Percentiles rank a stretch among this genome's conserved stretches.
These are phyloP conservation scores for Drosophila suboccidentalis DNA, from an alignment of 2,888 invertebrate genomes.

Conservation along the genomic window DNA sequence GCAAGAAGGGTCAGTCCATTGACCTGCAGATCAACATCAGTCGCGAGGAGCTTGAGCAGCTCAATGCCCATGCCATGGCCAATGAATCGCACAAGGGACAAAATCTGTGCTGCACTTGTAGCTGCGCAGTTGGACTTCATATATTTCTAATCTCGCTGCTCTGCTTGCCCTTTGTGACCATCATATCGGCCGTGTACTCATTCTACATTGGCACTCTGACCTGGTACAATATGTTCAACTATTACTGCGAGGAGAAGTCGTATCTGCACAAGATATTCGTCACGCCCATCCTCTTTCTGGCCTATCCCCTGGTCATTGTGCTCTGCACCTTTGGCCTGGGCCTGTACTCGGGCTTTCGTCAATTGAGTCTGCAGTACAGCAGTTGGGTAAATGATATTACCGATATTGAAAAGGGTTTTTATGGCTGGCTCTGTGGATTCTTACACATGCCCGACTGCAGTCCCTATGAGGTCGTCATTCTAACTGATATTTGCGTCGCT, in stretches of 20 bases:
- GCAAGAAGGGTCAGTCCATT: constrained; percentile 90
- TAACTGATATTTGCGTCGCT: constrained; percentile 87
- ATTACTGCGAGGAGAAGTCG: constrained; percentile 89
- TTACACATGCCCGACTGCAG: constrained; percentile 90
- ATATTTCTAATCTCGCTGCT: constrained; percentile 88
- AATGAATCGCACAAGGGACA: constrained; percentile 88
- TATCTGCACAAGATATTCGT: constrained; percentile 88
- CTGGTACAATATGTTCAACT: constrained; percentile 91
- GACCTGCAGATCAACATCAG: constrained; percentile 91
- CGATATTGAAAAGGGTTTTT: constrained; percentile 92
- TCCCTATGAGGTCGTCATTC: constrained; percentile 88
- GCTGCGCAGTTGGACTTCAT: constrained; percentile 88
- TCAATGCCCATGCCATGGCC: constrained; percentile 88
- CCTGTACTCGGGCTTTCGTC: constrained; percentile 89
- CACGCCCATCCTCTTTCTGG: constrained; percentile 89
- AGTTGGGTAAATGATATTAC: constrained; percentile 90
- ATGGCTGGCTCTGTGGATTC: constrained; percentile 91
- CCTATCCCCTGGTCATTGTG: constrained; percentile 90
- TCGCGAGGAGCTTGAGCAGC: constrained; percentile 89
- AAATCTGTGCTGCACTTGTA: constrained; percentile 87
- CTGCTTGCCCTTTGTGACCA: constrained; percentile 89
- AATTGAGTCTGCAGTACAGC: constrained; percentile 89
- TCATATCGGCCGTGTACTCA: constrained; percentile 89
- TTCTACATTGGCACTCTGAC: constrained; percentile 91
- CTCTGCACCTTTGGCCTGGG: constrained; percentile 89